Conservation (phyloP, 2,797 vertebrate species). For the Allobates femoralis region DNA sequence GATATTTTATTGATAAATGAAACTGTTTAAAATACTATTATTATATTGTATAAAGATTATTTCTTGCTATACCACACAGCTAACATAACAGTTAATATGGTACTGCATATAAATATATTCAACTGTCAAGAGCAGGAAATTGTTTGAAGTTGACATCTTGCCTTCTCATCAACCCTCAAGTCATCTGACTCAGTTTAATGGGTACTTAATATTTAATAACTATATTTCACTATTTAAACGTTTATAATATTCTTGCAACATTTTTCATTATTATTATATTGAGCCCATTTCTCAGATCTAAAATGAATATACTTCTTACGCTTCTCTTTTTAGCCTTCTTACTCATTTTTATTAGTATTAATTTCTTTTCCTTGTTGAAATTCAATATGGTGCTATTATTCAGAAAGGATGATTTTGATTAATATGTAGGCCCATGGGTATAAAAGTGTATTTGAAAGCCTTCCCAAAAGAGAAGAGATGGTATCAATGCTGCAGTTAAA, state of each 20-base stretch:
- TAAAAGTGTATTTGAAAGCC: constrained; percentile 17
- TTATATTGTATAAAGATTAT: not conserved
- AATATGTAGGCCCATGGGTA: constrained; percentile 33
- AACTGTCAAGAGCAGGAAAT: not conserved
- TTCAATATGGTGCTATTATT: constrained; percentile 18
- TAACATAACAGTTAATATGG: not conserved
- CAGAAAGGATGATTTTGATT: constrained; percentile 10
- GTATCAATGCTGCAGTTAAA: constrained; percentile 11
- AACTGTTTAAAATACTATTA: not conserved
- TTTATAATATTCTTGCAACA: constrained; percentile 5
- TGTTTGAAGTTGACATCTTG: not conserved
- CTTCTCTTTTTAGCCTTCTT: constrained; percentile 3
- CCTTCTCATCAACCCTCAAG: not conserved
- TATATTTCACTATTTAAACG: constrained; percentile 6
- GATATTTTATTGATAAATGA: not conserved
- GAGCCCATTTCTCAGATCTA: not conserved
- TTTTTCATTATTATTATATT: not conserved
- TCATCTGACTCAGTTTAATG: not conserved
- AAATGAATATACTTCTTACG: not conserved
- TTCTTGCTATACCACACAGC: not conserved
- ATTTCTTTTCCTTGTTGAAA: not conserved
- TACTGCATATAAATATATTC: not conserved
- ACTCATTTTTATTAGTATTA: constrained; percentile 16
- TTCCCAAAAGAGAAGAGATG: constrained; percentile 12
- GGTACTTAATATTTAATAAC: constrained; percentile 14